A percentile compares a stretch with the other conserved stretches of the same genome.
Evolutionary conservation across 1,140 invertebrate genomes (phyloP).

Genomic region (Drosophila punjabiensis): DNA sequence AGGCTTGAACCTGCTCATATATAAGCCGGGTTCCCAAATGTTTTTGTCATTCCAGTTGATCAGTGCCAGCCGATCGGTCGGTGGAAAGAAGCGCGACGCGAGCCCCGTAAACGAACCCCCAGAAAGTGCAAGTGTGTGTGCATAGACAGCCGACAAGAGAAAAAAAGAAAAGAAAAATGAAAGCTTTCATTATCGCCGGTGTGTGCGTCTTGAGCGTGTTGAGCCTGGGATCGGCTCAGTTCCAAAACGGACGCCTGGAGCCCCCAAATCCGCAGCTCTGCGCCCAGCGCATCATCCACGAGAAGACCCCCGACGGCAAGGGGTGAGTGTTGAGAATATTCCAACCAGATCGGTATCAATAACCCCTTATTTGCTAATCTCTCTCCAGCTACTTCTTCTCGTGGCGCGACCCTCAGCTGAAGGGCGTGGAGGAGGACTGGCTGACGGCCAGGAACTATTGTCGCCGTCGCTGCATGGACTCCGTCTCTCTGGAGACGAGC

Average conservation of each 20-base stretch:
- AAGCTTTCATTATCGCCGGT: constrained; percentile 85
- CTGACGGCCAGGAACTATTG: constrained; percentile 93
- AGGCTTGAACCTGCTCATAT: constrained; percentile 42
- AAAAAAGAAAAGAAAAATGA: constrained; percentile 76
- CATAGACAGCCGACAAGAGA: constrained; percentile 13
- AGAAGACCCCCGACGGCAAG: constrained; percentile 88
- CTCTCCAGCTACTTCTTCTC: constrained; percentile 91
- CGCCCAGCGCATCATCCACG: constrained; percentile 89
- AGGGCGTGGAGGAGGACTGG: constrained; percentile 92
- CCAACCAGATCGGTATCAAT: constrained; percentile 1
- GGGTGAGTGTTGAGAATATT: constrained; percentile 66
- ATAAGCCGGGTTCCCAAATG: constrained; percentile 72
- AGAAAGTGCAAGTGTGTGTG: constrained; percentile 68
- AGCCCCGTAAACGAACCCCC: constrained; percentile 7
- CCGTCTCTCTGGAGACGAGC: constrained; percentile 92
- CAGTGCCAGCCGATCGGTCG: constrained; percentile 65
- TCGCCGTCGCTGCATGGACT: constrained; percentile 94
- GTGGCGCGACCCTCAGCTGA: constrained; percentile 91
- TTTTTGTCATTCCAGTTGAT: constrained; percentile 77
- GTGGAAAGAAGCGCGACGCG: constrained; percentile 47
- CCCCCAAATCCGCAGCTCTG: constrained; percentile 90
- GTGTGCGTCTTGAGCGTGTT: constrained; percentile 85
- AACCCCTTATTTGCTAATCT: not conserved
- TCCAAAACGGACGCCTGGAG: constrained; percentile 90
- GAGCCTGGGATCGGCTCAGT: constrained; percentile 87